phyloP scores from a whole-genome alignment of 1,140 invertebrate species.

The Prorops nasuta region DNA sequence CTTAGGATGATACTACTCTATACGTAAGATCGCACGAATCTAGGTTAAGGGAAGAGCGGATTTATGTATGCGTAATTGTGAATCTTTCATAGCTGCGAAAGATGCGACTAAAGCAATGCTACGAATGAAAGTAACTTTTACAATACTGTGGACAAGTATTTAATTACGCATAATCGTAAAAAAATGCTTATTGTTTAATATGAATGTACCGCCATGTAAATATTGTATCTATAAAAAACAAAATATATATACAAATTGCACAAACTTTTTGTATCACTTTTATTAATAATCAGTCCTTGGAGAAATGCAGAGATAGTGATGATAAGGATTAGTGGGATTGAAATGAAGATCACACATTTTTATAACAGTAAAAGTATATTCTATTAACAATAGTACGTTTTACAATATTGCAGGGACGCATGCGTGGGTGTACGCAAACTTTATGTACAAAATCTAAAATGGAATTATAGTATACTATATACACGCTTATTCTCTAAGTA shows the following conservation, averaged over 20 bases:
- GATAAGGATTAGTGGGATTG: no score
- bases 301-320: no score
- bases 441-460: conserved; percentile 31
- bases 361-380: conserved; percentile 34
- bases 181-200: conserved; percentile 27
- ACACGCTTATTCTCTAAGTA: no score
- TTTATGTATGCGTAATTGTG: background rate
- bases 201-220: conserved; percentile 40
- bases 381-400: conserved; percentile 39
- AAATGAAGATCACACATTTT: no score
- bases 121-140: conserved; percentile 34
- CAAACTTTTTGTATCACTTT: conserved; percentile 22
- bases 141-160: conserved; percentile 13
- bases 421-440: no score
- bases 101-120: conserved; percentile 30
- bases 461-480: no score
- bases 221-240: conserved; percentile 35
- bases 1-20: no score
- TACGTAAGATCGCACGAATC: conserved; percentile 5
- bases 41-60: conserved; percentile 2
- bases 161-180: conserved; percentile 20
- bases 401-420: conserved; percentile 26
- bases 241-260: conserved; percentile 35
- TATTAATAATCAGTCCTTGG: no score
- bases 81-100: no score